phyloP scores from a whole-genome alignment of 2,113 vertebrate genomes.

The Carettochelys insculpta region DNA sequence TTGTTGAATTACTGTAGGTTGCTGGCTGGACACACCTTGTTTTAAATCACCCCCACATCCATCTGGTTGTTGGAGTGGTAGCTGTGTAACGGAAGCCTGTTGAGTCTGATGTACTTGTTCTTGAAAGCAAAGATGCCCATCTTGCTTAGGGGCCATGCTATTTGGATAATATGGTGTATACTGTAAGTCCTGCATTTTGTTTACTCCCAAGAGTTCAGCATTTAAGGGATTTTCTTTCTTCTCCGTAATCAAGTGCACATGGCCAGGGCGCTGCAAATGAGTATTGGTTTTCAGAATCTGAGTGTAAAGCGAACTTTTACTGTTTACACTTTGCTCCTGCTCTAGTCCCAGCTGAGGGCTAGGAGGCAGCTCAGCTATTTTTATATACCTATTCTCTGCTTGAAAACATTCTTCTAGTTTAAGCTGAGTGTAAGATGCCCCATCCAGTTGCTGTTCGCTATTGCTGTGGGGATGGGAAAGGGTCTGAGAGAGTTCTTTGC shows the following conservation, averaged over 20 bases:
- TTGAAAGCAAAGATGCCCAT: slow-evolving; percentile 75
- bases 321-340: slow-evolving; percentile 68
- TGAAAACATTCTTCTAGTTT: slow-evolving; percentile 74
- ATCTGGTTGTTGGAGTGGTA: slow-evolving; percentile 67
- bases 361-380: slow-evolving; percentile 70
- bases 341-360: slow-evolving; percentile 72
- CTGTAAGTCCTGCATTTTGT: slow-evolving; percentile 71
- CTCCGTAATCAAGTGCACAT: slow-evolving; percentile 57
- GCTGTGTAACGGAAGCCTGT: slow-evolving; percentile 48
- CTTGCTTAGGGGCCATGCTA: slow-evolving; percentile 79
- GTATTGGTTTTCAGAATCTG: slow-evolving; percentile 62
- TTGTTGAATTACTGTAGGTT: slow-evolving; percentile 60
- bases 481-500: slow-evolving; percentile 60
- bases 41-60: slow-evolving; percentile 59
- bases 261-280: slow-evolving; percentile 66
- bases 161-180: slow-evolving; percentile 78
- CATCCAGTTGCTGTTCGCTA: slow-evolving; percentile 51
- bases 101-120: slow-evolving; percentile 72
- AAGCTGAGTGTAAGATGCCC: slow-evolving; percentile 49
- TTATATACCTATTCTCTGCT: slow-evolving; percentile 73
- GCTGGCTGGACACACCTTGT: slow-evolving; percentile 52
- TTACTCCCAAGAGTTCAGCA: slow-evolving; percentile 54
- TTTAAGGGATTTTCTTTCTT: slow-evolving; percentile 59
- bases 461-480: slow-evolving; percentile 47
- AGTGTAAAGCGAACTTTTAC: slow-evolving; percentile 62